A percentile compares a stretch with the other conserved stretches of the same genome.
Evolutionary conservation across 2,888 invertebrate species (phyloP).

Genomic region (Trachelus tabidus): DNA sequence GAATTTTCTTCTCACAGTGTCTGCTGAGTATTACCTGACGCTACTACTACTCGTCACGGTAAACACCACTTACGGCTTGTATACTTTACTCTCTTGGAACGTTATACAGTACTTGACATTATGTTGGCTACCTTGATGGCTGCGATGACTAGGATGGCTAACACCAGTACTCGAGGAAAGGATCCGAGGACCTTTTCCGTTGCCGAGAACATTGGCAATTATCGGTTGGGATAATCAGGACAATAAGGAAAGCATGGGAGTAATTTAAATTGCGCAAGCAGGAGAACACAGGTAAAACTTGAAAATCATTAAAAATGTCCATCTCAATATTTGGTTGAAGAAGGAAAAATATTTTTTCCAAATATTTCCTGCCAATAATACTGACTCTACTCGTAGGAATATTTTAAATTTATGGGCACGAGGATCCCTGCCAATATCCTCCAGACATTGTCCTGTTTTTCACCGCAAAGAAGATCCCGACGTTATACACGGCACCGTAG

Average conservation of each 20-base stretch:
- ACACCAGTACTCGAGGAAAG: neutral
- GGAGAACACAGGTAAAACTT: too few species aligned
- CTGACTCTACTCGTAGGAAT: neutral
- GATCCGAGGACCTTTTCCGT: neutral
- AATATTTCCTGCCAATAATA: neutral
- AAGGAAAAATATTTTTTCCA: neutral
- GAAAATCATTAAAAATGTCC: neutral
- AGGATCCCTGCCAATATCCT: neutral
- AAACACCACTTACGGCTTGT: neutral
- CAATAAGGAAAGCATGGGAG: too few species aligned
- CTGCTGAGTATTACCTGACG: neutral
- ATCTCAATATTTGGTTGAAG: neutral
- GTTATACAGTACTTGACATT: neutral
- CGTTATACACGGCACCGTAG: neutral
- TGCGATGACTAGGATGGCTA: neutral
- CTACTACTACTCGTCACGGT: neutral
- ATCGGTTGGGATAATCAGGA: neutral
- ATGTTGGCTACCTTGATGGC: neutral
- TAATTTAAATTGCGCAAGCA: too few species aligned
- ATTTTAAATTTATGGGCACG: neutral
- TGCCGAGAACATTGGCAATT: neutral
- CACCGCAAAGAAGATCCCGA: neutral
- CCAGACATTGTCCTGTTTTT: neutral
- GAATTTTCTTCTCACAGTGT: constrained; percentile 13
- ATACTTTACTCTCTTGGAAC: neutral